Percentiles rank a stretch among this genome's conserved stretches.
These are phyloP conservation scores for Tympanoctomys barrerae DNA, from an alignment of 2,797 vertebrate species.

Conservation along the genomic window DNA sequence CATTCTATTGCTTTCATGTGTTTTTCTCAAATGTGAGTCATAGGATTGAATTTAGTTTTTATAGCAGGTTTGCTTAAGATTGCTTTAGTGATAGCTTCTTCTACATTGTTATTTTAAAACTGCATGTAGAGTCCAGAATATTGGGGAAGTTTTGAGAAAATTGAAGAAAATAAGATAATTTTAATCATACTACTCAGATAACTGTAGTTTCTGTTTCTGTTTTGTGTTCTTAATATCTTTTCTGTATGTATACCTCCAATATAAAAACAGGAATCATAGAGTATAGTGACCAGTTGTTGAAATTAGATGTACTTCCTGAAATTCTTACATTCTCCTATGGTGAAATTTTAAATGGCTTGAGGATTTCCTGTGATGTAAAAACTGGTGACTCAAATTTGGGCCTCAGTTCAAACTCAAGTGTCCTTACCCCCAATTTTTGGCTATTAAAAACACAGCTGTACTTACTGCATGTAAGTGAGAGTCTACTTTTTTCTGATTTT, in stretches of 20 bases:
- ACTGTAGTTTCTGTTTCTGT: slow-evolving; percentile 29
- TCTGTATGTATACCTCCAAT: background rate
- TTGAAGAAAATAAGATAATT: slow-evolving; percentile 43
- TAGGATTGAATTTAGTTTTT: slow-evolving; percentile 48
- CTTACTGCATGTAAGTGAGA: background rate
- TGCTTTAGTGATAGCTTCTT: slow-evolving; percentile 25
- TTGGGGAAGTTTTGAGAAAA: slow-evolving; percentile 32
- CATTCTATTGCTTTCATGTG: slow-evolving; percentile 18
- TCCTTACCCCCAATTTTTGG: fast-evolving
- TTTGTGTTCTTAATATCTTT: background rate
- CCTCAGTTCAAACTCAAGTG: background rate
- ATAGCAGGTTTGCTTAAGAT: slow-evolving; percentile 25
- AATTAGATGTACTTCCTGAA: background rate
- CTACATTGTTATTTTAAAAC: background rate
- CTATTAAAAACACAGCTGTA: background rate
- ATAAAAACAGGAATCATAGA: background rate
- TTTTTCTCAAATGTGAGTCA: slow-evolving; percentile 55
- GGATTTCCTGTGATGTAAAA: slow-evolving; percentile 37
- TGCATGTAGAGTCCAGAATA: slow-evolving; percentile 23
- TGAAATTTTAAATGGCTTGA: background rate
- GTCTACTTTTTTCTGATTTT: slow-evolving; percentile 42
- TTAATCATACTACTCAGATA: background rate
- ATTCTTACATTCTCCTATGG: background rate
- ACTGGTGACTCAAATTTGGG: background rate
- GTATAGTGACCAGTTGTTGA: background rate